A percentile compares a stretch with the other conserved stretches of the same genome.
phyloP scores from a whole-genome alignment of 2,797 vertebrate species.

The Megalops cyprinoides region DNA sequence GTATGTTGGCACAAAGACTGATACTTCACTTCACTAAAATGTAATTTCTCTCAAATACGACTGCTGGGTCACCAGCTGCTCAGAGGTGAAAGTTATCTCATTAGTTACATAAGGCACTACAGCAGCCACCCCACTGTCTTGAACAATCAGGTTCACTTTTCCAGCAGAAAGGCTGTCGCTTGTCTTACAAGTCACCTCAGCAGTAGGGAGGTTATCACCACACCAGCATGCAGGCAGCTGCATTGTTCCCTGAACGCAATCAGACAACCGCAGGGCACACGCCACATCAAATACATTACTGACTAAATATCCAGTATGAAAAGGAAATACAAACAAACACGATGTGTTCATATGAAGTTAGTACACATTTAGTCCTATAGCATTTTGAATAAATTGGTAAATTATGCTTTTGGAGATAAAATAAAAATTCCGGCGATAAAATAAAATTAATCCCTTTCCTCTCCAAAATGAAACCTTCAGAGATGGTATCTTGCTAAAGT shows the following conservation, averaged over 20 bases:
- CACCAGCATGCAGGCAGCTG: neutral
- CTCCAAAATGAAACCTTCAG: neutral
- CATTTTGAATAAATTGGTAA: neutral
- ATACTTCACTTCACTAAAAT: constrained; percentile 58
- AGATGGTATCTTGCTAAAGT: neutral
- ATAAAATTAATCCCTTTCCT: neutral
- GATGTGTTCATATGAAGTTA: neutral
- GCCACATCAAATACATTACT: neutral
- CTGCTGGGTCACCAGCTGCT: constrained; percentile 54
- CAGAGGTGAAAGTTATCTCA: constrained; percentile 55
- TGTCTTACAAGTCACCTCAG: constrained; percentile 32
- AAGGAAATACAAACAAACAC: neutral
- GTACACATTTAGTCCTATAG: too few species aligned
- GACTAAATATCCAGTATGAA: neutral
- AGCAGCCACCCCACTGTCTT: constrained; percentile 32
- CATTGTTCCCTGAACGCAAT: neutral
- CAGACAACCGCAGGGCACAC: neutral
- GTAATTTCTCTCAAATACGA: constrained; percentile 57
- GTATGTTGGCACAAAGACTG: constrained; percentile 50
- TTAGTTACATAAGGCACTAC: constrained; percentile 52
- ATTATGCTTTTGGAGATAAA: neutral
- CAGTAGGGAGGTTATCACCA: constrained; percentile 39
- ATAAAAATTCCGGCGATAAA: too few species aligned
- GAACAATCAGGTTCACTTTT: constrained; percentile 41
- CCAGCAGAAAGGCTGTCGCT: constrained; percentile 31